phyloP scores from a whole-genome alignment of 1,140 invertebrate species.

The Caenorhabditis elegans region DNA sequence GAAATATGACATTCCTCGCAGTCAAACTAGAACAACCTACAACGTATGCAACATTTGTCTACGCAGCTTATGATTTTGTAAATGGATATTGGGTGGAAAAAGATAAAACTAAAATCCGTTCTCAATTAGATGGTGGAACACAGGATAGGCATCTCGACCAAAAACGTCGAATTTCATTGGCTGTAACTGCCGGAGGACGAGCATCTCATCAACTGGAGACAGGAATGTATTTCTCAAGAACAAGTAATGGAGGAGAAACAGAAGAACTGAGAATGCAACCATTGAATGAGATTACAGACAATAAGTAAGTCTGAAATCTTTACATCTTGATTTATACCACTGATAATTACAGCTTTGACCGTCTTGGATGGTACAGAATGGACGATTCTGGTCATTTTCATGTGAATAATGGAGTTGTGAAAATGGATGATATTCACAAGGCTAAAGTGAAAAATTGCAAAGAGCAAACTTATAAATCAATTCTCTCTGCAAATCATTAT shows the following conservation, averaged over 20 bases:
- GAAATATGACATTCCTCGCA: conserved; percentile 46
- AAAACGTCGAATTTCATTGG: conserved; percentile 30
- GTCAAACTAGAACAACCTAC: conserved; percentile 47
- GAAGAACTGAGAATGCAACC: conserved; percentile 45
- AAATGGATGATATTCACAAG: conserved; percentile 44
- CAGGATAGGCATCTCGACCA: conserved; percentile 45
- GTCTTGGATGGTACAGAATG: conserved; percentile 49
- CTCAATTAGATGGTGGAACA: conserved; percentile 47
- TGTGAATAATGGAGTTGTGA: conserved; percentile 46
- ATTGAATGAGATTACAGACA: conserved; percentile 48
- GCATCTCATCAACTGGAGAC: conserved; percentile 47
- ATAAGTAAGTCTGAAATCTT: conserved; percentile 42
- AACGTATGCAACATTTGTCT: conserved; percentile 47
- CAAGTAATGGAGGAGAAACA: conserved; percentile 43
- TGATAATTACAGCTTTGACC: conserved; percentile 49
- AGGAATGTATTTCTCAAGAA: conserved; percentile 50
- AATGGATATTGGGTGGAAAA: conserved; percentile 41
- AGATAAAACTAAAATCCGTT: conserved; percentile 44
- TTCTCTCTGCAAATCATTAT: conserved; percentile 42
- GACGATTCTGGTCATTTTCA: conserved; percentile 38
- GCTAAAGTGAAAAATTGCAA: conserved; percentile 49
- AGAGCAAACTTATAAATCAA: conserved; percentile 44
- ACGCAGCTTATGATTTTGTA: conserved; percentile 45
- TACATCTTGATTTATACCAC: not conserved
- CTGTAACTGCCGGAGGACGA: conserved; percentile 47